Evolutionary conservation across 2,797 vertebrate genomes (phyloP), one percentile per base, ranked within the genome.

Genomic region (Lerista edwardsae): DNA sequence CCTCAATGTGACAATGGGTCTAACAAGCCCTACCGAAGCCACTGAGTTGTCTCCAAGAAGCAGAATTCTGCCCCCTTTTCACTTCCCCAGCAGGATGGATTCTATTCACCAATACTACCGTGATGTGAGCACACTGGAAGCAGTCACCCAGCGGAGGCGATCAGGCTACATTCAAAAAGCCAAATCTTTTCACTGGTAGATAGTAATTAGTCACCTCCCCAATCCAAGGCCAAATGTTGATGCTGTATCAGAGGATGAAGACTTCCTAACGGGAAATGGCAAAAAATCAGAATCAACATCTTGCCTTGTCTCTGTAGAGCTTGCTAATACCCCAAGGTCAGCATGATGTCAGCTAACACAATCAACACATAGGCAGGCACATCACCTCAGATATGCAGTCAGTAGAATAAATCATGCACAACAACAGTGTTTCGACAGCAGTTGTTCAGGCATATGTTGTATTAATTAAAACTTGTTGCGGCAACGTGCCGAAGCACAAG

Each of bases 301-400:
- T 39, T 76, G 34, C 27, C n/a, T n/a, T 47, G 27, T 6, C 61
- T 83, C 67, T 41, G 73, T 12, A 83, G 44, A 67, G 29, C 31
- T 68, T 76, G 44, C 62, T 47, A 76, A 65, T 39, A 68, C 15
- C 44, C 25, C 73, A 83, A 83, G 72, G 73, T 83, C 62, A 82
- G 41, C 9, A 4, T 82, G 55, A 82, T 82, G 69, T 59, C 29
- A 34, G 27, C 19, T 72, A 62, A 73, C 12, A 62, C 34, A 83
- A 55, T 57, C 73, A 65, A 57, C 61, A 72, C 73, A 67, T 2
- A 76, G 31, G 25, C 61, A 83, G n/a, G 61, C 15, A 41, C 51
- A 44, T 29, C 29, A 34, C 29, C 47, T 9, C 84, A 12, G 36
- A 44, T 15, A 34, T 5, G n/a, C 55, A 68, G 9, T 76, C 73